phyloP scores from a whole-genome alignment of 2,888 invertebrate genomes.

The Chloromyia formosa region DNA sequence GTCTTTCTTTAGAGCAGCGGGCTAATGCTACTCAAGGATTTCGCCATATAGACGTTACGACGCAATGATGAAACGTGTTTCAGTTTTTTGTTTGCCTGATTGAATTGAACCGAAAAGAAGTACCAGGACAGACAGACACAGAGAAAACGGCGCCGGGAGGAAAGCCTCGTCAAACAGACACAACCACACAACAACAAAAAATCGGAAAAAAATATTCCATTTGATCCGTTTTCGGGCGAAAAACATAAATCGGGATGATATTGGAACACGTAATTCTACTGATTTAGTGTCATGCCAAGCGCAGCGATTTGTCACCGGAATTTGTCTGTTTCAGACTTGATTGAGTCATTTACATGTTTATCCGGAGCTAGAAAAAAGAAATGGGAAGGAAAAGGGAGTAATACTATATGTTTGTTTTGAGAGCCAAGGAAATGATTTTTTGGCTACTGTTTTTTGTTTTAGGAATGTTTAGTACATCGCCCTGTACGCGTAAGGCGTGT shows the following conservation, averaged over 20 bases:
- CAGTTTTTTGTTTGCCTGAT: constrained; percentile 48
- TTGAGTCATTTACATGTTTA: constrained; percentile 49
- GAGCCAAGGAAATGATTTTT: too few relatives aligned
- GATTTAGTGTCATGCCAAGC: constrained; percentile 46
- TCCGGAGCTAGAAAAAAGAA: constrained; percentile 6
- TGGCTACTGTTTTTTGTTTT: too few relatives aligned
- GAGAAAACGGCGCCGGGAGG: too few relatives aligned
- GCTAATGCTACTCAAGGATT: constrained; percentile 24
- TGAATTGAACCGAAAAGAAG: constrained; percentile 48
- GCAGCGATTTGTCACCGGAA: constrained; percentile 49
- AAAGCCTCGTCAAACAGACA: too few relatives aligned
- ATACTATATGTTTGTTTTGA: too few relatives aligned
- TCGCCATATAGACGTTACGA: constrained; percentile 40
- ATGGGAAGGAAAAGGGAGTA: too few relatives aligned
- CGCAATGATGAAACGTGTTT: constrained; percentile 49
- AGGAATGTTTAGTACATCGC: too few relatives aligned
- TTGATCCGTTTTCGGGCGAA: constrained; percentile 49
- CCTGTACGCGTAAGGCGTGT: too few relatives aligned
- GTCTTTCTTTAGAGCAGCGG: constrained; percentile 12
- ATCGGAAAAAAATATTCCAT: constrained; percentile 47
- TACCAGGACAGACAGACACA: too few relatives aligned
- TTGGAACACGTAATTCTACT: constrained; percentile 49
- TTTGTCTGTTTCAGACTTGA: constrained; percentile 48
- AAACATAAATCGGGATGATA: constrained; percentile 46
- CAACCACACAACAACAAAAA: too few relatives aligned